Conservation (phyloP, 37 sponge, comb jelly and placozoan genomes). For the Ianthella basta region DNA sequence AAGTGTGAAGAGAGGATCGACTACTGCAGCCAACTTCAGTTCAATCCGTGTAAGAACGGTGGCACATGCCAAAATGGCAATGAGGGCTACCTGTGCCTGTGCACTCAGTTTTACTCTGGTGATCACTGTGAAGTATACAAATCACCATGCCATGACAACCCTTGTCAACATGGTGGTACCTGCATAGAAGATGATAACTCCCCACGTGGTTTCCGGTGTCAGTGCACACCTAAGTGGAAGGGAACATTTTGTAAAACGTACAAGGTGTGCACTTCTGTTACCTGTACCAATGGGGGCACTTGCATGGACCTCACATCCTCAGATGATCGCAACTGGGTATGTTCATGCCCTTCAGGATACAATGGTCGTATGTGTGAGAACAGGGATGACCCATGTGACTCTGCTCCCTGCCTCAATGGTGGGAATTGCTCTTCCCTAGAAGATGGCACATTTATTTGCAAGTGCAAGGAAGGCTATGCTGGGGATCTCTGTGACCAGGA, state of each 20-base stretch:
- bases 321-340: neutral
- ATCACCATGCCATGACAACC: neutral
- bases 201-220: constrained; percentile 19
- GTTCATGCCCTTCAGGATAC: no score
- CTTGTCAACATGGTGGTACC: constrained; percentile 28
- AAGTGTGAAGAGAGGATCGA: constrained; percentile 21
- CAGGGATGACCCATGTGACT: neutral
- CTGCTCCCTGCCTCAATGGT: constrained; percentile 26
- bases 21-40: neutral
- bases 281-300: neutral
- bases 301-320: neutral
- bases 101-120: constrained; percentile 38
- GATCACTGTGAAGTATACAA: constrained; percentile 19
- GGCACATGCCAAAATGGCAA: constrained; percentile 30
- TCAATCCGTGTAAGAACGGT: constrained; percentile 39
- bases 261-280: neutral
- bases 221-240: constrained; percentile 14
- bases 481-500: no score
- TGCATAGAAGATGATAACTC: neutral
- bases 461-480: no score
- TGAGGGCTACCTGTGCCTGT: constrained; percentile 37
- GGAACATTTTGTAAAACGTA: neutral
- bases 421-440: constrained; percentile 19
- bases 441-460: no score
- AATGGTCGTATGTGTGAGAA: no score